Conservation (phyloP, 1,140 invertebrate species). For the Palaemon carinicauda region DNA sequence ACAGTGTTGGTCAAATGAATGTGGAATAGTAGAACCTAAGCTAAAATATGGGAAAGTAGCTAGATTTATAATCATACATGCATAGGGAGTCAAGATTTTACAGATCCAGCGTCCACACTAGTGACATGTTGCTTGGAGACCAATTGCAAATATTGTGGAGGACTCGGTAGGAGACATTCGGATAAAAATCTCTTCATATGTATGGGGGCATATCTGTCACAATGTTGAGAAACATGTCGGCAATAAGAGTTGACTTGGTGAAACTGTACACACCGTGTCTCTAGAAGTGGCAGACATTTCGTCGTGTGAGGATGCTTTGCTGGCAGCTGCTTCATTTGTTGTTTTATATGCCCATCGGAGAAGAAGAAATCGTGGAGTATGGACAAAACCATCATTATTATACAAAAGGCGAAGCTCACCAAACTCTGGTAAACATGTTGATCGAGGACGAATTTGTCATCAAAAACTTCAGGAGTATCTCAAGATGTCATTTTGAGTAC, state of each 20-base stretch:
- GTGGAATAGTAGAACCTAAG: no score
- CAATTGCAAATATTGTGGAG: not conserved
- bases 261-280: not conserved
- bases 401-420: no score
- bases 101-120: no score
- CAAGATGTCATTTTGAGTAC: no score
- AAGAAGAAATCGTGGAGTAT: not conserved
- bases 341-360: not conserved
- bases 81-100: no score
- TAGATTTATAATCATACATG: no score
- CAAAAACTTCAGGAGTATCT: no score
- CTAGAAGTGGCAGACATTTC: not conserved
- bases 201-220: not conserved
- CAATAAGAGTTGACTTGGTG: not conserved
- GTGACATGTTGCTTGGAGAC: not conserved
- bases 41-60: no score
- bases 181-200: not conserved
- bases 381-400: no score
- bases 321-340: not conserved
- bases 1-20: no score
- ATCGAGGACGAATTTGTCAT: no score
- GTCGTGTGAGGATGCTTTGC: not conserved
- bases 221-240: not conserved
- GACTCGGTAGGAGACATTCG: not conserved
- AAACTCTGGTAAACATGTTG: no score